Conservation (phyloP, 1,140 invertebrate genomes). For the Drosophila aff. region DNA sequence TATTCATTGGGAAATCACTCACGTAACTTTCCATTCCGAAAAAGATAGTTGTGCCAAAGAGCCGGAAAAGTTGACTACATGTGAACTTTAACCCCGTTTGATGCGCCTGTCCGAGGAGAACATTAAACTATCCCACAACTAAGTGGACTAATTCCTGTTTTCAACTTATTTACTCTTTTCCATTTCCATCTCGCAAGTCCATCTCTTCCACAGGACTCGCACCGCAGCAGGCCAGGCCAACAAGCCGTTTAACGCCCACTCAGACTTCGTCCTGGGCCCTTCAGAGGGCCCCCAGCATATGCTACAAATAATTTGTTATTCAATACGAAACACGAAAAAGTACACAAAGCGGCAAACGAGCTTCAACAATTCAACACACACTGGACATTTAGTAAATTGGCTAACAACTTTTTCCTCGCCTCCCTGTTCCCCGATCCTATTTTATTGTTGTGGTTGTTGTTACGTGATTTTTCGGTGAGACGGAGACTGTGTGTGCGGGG, state of each 20-base stretch:
- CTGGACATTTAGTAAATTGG: conserved; percentile 79
- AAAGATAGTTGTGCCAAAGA: conserved; percentile 41
- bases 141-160: conserved; percentile 54
- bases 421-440: conserved; percentile 11
- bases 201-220: conserved; percentile 12
- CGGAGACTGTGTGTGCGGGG: conserved; percentile 7
- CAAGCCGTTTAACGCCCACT: conserved; percentile 56
- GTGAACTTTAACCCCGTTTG: conserved; percentile 37
- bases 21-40: conserved; percentile 47
- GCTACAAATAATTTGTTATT: conserved; percentile 81
- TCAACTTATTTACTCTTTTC: conserved; percentile 43
- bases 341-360: conserved; percentile 78
- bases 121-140: conserved; percentile 48
- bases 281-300: conserved; percentile 55
- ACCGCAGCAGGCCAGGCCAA: conserved; percentile 28
- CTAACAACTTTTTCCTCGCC: conserved; percentile 73
- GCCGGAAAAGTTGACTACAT: conserved; percentile 28
- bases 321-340: conserved; percentile 78
- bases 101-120: conserved; percentile 23
- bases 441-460: conserved; percentile 44
- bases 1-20: conserved; percentile 72
- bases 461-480: conserved; percentile 45
- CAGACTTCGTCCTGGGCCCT: conserved; percentile 16
- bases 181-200: conserved; percentile 30
- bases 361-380: conserved; percentile 52